These are phyloP conservation scores for Microcebus tavaratra DNA, from an alignment of 2,113 vertebrate genomes.

Conservation along the genomic window DNA sequence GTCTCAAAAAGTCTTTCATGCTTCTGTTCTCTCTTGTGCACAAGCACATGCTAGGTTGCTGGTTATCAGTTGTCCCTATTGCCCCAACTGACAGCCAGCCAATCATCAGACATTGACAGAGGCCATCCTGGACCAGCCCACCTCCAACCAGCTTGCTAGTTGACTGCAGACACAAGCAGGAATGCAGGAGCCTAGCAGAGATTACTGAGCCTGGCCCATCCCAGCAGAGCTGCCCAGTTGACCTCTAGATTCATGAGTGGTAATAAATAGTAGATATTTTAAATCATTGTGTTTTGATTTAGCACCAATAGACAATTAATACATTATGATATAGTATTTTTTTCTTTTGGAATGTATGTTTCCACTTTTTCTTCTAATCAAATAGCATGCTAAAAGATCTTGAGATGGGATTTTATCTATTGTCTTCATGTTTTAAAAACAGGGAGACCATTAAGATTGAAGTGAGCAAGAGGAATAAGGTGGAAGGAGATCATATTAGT, in stretches of 20 bases:
- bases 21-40: background rate
- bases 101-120: background rate
- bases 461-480: background rate
- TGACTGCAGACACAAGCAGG: background rate
- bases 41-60: background rate
- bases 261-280: background rate
- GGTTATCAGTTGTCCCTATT: background rate
- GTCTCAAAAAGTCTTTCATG: background rate
- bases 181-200: background rate
- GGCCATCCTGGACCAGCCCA: background rate
- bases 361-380: background rate
- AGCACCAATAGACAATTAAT: background rate
- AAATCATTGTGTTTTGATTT: constrained; percentile 15
- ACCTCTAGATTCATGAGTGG: background rate
- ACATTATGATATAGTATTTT: background rate
- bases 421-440: background rate
- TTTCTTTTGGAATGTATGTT: background rate
- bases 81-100: background rate
- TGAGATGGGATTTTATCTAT: background rate
- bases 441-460: background rate
- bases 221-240: background rate
- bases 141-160: background rate
- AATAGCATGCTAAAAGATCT: background rate
- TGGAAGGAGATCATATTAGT: background rate
- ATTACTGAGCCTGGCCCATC: background rate